phyloP scores from a whole-genome alignment of 2,113 vertebrate genomes.

The Collichthys lucidus region DNA sequence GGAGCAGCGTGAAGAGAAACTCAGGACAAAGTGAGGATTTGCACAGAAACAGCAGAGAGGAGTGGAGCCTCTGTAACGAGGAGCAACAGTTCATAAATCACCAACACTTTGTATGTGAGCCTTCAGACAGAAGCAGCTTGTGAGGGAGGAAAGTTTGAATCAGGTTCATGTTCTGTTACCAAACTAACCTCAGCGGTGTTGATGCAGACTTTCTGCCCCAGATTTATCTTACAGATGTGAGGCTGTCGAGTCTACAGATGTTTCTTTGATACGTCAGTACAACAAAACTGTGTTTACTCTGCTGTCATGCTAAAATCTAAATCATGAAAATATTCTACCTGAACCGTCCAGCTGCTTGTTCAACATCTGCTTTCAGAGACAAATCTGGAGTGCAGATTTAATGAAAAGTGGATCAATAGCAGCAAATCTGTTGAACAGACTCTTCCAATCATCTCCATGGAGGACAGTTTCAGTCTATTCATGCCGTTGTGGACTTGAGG shows the following conservation, averaged over 20 bases:
- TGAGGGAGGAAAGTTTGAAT: background rate
- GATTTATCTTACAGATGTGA: conserved; percentile 10
- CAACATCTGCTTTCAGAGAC: background rate
- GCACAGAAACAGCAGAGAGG: background rate
- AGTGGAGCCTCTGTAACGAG: background rate
- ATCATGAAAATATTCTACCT: background rate
- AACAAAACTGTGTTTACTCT: conserved; percentile 1
- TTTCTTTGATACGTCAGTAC: background rate
- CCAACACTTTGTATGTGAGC: background rate
- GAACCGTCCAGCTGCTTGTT: background rate
- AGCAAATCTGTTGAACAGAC: too few species aligned
- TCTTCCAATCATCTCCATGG: background rate
- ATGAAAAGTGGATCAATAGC: background rate
- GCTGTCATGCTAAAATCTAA: background rate
- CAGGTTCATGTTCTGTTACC: background rate
- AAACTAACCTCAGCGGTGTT: background rate
- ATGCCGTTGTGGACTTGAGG: background rate
- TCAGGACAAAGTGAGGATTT: background rate
- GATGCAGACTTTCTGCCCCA: conserved; percentile 4
- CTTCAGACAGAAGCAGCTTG: background rate
- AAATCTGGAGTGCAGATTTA: background rate
- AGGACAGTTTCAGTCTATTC: background rate
- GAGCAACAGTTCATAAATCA: background rate
- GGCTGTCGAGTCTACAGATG: background rate
- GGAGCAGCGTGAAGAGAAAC: background rate